These are phyloP conservation scores for Epicauta chinensis DNA, from an alignment of 1,140 invertebrate genomes.

Conservation along the genomic window DNA sequence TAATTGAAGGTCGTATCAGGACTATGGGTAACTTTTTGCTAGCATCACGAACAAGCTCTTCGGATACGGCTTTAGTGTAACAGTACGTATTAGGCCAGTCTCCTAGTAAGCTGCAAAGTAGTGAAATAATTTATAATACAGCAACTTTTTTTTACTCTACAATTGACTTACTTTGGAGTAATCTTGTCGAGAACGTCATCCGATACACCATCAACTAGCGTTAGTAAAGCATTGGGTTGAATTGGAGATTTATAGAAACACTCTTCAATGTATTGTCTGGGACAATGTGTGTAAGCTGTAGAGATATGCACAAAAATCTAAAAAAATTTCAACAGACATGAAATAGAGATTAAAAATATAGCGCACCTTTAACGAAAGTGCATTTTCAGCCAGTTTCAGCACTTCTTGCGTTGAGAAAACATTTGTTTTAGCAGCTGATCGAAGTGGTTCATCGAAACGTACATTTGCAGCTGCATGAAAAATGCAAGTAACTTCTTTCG, in stretches of 20 bases:
- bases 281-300: conserved; percentile 58
- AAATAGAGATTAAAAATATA: too few relatives aligned
- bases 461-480: neutral
- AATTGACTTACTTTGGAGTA: neutral
- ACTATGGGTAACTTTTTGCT: conserved; percentile 49
- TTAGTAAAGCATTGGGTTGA: conserved; percentile 20
- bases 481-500: neutral
- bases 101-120: conserved; percentile 40
- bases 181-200: neutral
- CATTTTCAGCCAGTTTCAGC: too few relatives aligned
- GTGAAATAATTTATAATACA: too few relatives aligned
- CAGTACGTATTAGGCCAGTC: conserved; percentile 57
- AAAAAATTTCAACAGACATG: neutral
- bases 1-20: conserved; percentile 55
- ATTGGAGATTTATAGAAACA: conserved; percentile 51
- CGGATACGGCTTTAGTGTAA: conserved; percentile 55
- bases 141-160: too few relatives aligned
- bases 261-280: conserved; percentile 47
- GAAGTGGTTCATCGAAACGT: too few relatives aligned
- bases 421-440: too few relatives aligned
- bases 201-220: neutral
- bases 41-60: conserved; percentile 49
- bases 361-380: too few relatives aligned
- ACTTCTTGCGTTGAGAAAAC: too few relatives aligned
- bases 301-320: conserved; percentile 43